Conservation (phyloP, 2,888 invertebrate genomes). For the Diabrotica balteata region DNA sequence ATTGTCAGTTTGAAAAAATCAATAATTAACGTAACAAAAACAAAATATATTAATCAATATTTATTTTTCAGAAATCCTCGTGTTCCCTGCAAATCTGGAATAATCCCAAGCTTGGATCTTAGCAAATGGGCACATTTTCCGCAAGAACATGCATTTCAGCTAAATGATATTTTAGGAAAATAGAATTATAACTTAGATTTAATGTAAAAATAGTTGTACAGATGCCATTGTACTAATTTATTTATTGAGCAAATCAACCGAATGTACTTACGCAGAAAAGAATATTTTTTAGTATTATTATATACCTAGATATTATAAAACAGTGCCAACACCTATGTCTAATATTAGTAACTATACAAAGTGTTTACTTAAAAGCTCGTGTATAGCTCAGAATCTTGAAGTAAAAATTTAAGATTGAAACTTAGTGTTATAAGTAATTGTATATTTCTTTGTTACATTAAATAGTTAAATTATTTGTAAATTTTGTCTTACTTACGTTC, state of each 20-base stretch:
- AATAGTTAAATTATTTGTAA: no score
- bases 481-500: no score
- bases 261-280: no score
- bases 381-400: no score
- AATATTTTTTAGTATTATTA: not conserved
- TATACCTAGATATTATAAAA: not conserved
- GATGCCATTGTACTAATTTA: constrained; percentile 42
- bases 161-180: constrained; percentile 43
- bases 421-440: no score
- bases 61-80: constrained; percentile 80
- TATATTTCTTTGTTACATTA: no score
- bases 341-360: no score
- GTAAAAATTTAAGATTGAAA: no score
- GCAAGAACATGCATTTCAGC: constrained; percentile 28
- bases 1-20: not conserved
- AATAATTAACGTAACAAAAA: not conserved
- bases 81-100: constrained; percentile 88
- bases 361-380: no score
- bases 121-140: constrained; percentile 84
- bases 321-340: not conserved
- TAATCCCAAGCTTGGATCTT: constrained; percentile 86
- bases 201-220: constrained; percentile 31
- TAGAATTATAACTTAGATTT: constrained; percentile 7
- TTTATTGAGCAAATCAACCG: constrained; percentile 16
- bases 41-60: constrained; percentile 15